Percentiles rank a stretch among this genome's conserved stretches.
Evolutionary conservation across 2,113 vertebrate genomes (phyloP).

Genomic region (Microcebus murinus): DNA sequence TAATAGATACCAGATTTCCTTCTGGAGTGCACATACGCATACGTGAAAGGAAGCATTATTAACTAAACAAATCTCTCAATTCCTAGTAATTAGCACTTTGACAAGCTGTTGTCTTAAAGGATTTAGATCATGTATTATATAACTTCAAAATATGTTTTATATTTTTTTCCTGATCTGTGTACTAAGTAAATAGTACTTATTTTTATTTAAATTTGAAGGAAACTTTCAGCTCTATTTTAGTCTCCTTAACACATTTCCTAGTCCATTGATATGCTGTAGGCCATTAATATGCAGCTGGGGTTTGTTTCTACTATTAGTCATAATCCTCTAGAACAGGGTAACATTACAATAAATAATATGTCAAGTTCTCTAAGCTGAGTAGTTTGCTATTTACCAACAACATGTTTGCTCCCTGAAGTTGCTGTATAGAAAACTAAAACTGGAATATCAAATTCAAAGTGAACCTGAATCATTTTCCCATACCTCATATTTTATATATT

Average conservation of each 20-base stretch:
- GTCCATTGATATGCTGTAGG: not conserved
- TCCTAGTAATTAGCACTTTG: constrained; percentile 68
- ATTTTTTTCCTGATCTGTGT: constrained; percentile 51
- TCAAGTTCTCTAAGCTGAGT: constrained; percentile 22
- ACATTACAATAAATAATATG: constrained; percentile 26
- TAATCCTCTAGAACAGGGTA: constrained; percentile 2
- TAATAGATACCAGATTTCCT: constrained; percentile 65
- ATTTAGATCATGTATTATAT: constrained; percentile 48
- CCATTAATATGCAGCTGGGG: constrained; percentile 37
- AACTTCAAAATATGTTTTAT: constrained; percentile 52
- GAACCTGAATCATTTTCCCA: constrained; percentile 14
- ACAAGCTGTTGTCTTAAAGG: constrained; percentile 70
- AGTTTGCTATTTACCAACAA: constrained; percentile 43
- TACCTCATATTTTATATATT: not conserved
- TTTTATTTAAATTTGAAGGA: constrained; percentile 36
- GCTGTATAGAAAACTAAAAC: constrained; percentile 30
- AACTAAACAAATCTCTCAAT: constrained; percentile 53
- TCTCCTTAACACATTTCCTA: not conserved
- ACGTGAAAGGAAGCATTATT: constrained; percentile 64
- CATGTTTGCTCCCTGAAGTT: constrained; percentile 24
- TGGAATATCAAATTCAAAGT: constrained; percentile 25
- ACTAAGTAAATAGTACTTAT: not conserved
- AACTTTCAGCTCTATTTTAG: not conserved
- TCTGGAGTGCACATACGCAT: constrained; percentile 46
- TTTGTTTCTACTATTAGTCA: constrained; percentile 63